Base-by-base conservation (phyloP, 2,888 invertebrate genomes). In the Congeria kusceri region DNA sequence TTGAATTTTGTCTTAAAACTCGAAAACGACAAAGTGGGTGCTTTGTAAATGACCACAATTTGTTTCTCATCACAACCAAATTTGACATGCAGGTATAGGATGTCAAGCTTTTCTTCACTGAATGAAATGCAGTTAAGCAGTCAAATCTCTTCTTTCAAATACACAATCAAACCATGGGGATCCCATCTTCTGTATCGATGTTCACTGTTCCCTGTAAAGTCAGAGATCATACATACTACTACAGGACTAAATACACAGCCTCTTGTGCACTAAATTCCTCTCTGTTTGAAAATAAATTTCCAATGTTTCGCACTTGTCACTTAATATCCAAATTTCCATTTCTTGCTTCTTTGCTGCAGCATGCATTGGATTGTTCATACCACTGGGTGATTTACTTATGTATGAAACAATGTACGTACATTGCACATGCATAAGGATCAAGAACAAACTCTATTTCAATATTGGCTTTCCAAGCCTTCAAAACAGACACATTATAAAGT, bases 251-350 rank as follows among this genome's bases (percentile, higher is more conserved):
- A 67, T 86, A 86, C 9, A 72, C 76, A 18, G 83, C 84, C 46
- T 86, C 84, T 64, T 63, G 81, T n/a, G 86, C 81, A 77, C 83
- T 70, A 0, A 83, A 74, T 76, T 84, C 83, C 23, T 77, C 74
- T 58, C 70, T 69, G 57, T 80, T 84, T n/a, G 75, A 67, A 23
- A 80, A 83, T 23, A 77, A 62, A 71, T 82, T 80, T 25, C 82
- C 72, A 67, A 81, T 77, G 61, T 81, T 77, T 46, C 83, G 32
- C 11, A 82, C 73, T 65, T 82, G 79, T 25, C 56, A 47, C 25
- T 71, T 79, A 20, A 84, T 47, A 61, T 81, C 76, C 20, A 73
- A 29, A 65, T 84, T 82, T 20, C 80, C 82, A 49, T 76, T 64
- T 53, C 65, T 63, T 0, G 83, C 78, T 69, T 83, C 83, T 71